Evolutionary conservation across 2,888 invertebrate genomes (phyloP), one percentile per base, ranked within the genome.

Genomic region (Siphonodentalium dalli): DNA sequence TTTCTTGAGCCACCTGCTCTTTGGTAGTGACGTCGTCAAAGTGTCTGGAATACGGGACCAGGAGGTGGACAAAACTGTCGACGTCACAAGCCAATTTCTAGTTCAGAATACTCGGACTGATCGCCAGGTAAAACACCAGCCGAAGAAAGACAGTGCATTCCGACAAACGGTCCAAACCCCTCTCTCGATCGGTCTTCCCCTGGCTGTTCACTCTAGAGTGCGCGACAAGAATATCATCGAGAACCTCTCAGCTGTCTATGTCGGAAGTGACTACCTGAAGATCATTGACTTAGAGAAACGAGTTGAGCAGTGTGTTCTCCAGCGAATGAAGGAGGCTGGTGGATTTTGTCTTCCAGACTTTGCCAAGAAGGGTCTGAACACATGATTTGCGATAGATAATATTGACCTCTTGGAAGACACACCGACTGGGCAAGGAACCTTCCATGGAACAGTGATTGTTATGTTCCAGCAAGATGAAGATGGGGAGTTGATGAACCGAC

Each of bases 391-490:
- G 23, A 21, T 58, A 29, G 58, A 54, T 23, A 58, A 54, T 35
- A 55, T 55, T 29, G 55, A 55, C n/a, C 51, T 55, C 23, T 31
- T 55, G 8, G 55, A 52, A 44, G 55, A 55, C 20, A 55, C 55
- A n/a, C n/a, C n/a, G n/a, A n/a, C n/a, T n/a, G n/a, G n/a, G n/a
- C n/a, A n/a, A n/a, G n/a, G n/a, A n/a, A n/a, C 4, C 50, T 44
- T 52, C 35, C 43, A 34, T 33, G 38, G 42, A 33, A 55, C 44
- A 24, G 38, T 55, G 23, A 51, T 52, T 28, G 44, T 52, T 5
- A 51, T 55, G 18, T 51, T 44, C 40, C 51, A 55, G 35, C 8
- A 38, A 20, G 29, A 1, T 39, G 53, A 33, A 41, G 47, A 54
- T 40, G 56, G 47, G 33, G 51, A 56, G 42, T 42, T 41, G n/a